Evolutionary conservation across 2,113 vertebrate genomes (phyloP), one percentile per base, ranked within the genome.

Genomic region (Eclectus roratus): DNA sequence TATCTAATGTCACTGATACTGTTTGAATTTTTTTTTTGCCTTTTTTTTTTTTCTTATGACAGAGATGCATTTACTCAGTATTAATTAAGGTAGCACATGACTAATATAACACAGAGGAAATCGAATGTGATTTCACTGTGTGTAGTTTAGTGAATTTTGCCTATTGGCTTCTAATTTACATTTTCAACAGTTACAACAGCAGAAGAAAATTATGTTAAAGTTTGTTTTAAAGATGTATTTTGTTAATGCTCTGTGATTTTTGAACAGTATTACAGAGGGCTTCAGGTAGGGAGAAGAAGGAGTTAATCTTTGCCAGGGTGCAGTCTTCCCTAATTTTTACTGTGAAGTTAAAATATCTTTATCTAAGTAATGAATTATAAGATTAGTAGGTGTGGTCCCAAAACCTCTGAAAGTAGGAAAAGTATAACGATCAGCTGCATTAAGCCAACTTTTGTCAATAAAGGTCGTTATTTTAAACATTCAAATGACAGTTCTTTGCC

Each of bases 51-150:
- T 82, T 53, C 47, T 70, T 92, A 64, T 69, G 53, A 17, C 60
- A 69, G 16, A 18, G 47, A 76, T 88, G 25, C 31, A 21, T 91
- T 93, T 88, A 82, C 64, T 80, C 88, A 65, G 73, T 88, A 94
- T 77, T 92, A 84, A 95, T 94, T 94, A 95, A 58, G 46, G 47
- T 76, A 88, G 33, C 43, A 44, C 44, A 71, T 74, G 44, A 76
- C 37, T 81, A 80, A 83, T 77, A 83, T 20, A 64, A n/a, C 27
- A 80, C 46, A 68, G 52, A 90, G 72, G 46, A 95, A 96, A 71
- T 80, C 4, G 88, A 88, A 88, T 53, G 29, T 19, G 11, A 44
- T 83, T 93, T 93, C 68, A 77, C 43, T 47, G 6, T 27, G 37
- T 46, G 24, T 66, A 70, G 90, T 80, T 93, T 77, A 94, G 70